Evolutionary conservation across 2,113 vertebrate species (phyloP).

Genomic region (Cyphotilapia sp.): DNA sequence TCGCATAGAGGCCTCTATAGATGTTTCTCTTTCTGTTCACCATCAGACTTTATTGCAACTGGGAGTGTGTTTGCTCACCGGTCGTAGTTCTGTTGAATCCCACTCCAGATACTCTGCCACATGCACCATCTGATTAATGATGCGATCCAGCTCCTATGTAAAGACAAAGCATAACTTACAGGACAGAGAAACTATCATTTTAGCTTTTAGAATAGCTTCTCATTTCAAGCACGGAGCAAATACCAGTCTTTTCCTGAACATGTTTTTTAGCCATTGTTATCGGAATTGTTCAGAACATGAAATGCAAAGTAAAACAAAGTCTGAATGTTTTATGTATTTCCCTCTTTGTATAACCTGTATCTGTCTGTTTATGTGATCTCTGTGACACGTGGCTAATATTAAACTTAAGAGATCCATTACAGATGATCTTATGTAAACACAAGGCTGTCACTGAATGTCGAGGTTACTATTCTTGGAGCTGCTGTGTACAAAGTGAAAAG

Average conservation of each 20-base stretch:
- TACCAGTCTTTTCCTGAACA: neutral
- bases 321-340: neutral
- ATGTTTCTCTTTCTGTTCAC: neutral
- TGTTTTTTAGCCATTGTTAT: neutral
- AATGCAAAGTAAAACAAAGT: neutral
- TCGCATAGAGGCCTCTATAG: neutral
- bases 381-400: neutral
- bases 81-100: constrained; percentile 87
- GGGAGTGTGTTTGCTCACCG: constrained; percentile 55
- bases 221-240: neutral
- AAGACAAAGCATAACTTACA: neutral
- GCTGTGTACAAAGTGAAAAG: neutral
- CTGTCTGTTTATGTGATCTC: neutral
- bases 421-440: constrained; percentile 22
- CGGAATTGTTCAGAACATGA: neutral
- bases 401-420: neutral
- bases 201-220: neutral
- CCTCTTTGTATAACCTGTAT: neutral
- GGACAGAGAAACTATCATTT: neutral
- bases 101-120: constrained; percentile 93
- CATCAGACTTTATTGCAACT: neutral
- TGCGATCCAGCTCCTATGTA: constrained; percentile 84
- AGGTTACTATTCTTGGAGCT: constrained; percentile 1
- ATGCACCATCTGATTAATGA: constrained; percentile 94
- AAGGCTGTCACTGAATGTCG: neutral